Conservation (phyloP, 2,113 vertebrate genomes). For the Catagonus wagneri region DNA sequence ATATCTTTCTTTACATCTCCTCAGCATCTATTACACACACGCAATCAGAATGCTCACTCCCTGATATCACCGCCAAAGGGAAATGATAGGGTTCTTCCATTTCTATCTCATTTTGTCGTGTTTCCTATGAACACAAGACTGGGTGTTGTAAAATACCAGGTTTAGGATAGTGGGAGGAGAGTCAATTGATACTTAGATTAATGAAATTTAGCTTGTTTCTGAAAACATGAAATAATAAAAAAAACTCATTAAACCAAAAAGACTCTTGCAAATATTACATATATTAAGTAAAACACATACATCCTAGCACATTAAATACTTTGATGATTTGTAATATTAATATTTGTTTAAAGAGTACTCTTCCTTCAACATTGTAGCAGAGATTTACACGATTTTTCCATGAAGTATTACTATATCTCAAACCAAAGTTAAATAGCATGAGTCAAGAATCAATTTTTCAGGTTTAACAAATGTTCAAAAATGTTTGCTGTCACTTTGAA, state of each 20-base stretch:
- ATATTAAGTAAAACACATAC: not conserved
- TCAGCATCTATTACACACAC: not conserved
- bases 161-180: not conserved
- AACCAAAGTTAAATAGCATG: conserved; percentile 49
- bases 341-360: not conserved
- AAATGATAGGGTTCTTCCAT: not conserved
- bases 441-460: conserved; percentile 55
- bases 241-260: not conserved
- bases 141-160: not conserved
- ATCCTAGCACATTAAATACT: not conserved
- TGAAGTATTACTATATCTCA: conserved; percentile 5
- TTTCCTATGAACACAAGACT: not conserved
- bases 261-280: not conserved
- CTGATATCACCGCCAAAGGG: not conserved
- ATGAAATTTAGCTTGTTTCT: not conserved
- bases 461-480: conserved; percentile 64
- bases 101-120: not conserved
- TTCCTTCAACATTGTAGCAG: not conserved
- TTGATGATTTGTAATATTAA: not conserved
- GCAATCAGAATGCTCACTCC: not conserved
- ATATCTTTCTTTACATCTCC: not conserved
- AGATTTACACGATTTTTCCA: conserved; percentile 59
- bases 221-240: not conserved
- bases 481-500: conserved; percentile 60
- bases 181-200: not conserved